Conservation (phyloP, 2,113 vertebrate species). For the Azemiops feae region DNA sequence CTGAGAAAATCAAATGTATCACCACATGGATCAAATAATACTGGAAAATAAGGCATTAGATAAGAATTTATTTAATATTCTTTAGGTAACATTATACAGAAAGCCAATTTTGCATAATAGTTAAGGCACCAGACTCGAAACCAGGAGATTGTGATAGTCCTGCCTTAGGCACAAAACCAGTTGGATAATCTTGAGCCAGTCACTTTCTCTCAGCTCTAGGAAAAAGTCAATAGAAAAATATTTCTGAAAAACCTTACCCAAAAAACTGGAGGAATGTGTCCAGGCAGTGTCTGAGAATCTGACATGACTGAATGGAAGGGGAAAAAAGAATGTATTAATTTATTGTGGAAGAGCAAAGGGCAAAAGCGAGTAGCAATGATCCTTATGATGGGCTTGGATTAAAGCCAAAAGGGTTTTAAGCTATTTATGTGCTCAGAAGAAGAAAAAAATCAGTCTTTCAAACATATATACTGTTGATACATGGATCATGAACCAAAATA, state of each 20-base stretch:
- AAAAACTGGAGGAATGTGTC: neutral
- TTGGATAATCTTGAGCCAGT: neutral
- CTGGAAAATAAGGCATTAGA: neutral
- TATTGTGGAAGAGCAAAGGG: neutral
- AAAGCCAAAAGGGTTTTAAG: neutral
- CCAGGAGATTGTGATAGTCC: neutral
- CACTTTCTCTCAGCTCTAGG: neutral
- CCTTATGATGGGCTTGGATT: neutral
- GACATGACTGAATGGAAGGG: neutral
- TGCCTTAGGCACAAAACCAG: neutral
- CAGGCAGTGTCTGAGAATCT: neutral
- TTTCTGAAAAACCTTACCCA: neutral
- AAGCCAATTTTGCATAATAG: too few relatives aligned
- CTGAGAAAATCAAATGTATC: neutral
- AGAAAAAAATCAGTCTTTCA: neutral
- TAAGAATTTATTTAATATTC: neutral
- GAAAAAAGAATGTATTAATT: neutral
- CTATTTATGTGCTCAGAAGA: neutral
- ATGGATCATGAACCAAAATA: neutral
- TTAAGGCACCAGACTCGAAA: neutral
- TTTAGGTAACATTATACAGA: neutral
- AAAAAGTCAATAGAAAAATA: neutral
- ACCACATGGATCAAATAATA: neutral
- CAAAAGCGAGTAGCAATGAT: neutral
- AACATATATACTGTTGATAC: neutral